These are phyloP conservation scores for Heterotilapia buettikoferi DNA, from an alignment of 2,113 vertebrate species.

Conservation along the genomic window DNA sequence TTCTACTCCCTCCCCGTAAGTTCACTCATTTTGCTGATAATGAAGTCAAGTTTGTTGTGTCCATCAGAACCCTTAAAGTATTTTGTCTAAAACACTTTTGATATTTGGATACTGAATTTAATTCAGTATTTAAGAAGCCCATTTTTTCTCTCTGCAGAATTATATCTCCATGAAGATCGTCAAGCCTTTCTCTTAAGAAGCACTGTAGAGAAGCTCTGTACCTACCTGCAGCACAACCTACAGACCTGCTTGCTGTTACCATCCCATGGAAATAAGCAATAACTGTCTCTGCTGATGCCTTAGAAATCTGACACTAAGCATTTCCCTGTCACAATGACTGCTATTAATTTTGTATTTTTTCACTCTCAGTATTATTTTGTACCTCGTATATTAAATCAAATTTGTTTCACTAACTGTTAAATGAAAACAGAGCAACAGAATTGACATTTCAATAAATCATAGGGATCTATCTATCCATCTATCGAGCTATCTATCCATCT, in stretches of 20 bases:
- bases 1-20: constrained; percentile 93
- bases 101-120: not conserved
- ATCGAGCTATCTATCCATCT: rapidly evolving
- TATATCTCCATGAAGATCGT: constrained; percentile 98
- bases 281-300: not conserved
- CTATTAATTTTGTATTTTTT: constrained; percentile 44
- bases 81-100: not conserved
- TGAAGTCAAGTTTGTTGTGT: not conserved
- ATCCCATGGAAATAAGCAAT: not conserved
- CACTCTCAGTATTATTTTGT: not conserved
- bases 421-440: not conserved
- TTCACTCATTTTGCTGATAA: not conserved
- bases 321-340: constrained; percentile 71
- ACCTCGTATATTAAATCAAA: not conserved
- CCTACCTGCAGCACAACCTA: not conserved
- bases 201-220: not conserved
- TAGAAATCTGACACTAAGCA: constrained; percentile 56
- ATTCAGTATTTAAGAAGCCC: not conserved
- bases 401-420: not conserved
- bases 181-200: constrained; percentile 70
- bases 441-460: not conserved
- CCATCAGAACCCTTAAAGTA: not conserved
- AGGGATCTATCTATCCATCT: not conserved
- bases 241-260: not conserved
- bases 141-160: constrained; percentile 66